Conservation (phyloP, 2,888 invertebrate genomes). For the Drosophila tanythrix region DNA sequence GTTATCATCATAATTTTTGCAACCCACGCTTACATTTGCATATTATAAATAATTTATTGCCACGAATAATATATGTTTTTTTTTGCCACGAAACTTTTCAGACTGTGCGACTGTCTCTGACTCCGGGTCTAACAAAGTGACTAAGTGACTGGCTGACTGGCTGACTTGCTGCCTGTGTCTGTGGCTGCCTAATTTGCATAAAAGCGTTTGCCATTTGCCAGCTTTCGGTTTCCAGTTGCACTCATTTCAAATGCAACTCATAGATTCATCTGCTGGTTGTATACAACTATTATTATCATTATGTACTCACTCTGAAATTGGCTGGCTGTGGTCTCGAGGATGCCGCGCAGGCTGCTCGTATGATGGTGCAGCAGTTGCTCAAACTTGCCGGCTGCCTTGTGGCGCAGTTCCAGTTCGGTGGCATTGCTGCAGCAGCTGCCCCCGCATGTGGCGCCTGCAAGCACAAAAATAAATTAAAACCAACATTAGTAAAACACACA, state of each 20-base stretch:
- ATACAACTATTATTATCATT: background rate
- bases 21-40: conserved; percentile 72
- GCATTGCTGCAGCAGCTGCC: conserved; percentile 84
- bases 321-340: conserved; percentile 90
- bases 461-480: background rate
- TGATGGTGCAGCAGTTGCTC: conserved; percentile 89
- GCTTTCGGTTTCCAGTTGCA: conserved; percentile 13
- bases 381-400: conserved; percentile 86
- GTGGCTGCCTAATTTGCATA: conserved; percentile 65
- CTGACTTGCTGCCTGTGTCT: conserved; percentile 8
- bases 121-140: conserved; percentile 7
- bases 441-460: conserved; percentile 83
- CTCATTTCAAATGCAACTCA: conserved; percentile 21
- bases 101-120: conserved; percentile 41
- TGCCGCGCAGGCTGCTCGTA: conserved; percentile 90
- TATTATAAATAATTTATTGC: conserved; percentile 80
- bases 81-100: conserved; percentile 56
- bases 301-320: conserved; percentile 90
- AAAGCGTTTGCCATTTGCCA: conserved; percentile 52
- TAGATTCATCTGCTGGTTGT: conserved; percentile 18
- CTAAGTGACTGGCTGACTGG: conserved; percentile 10
- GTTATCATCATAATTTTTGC: conserved; percentile 71
- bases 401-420: conserved; percentile 83
- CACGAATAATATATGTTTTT: conserved; percentile 65
- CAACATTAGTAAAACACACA: conserved; percentile 9